Conservation (phyloP, 2,888 invertebrate genomes). For the Pseudolycoriella hygida region DNA sequence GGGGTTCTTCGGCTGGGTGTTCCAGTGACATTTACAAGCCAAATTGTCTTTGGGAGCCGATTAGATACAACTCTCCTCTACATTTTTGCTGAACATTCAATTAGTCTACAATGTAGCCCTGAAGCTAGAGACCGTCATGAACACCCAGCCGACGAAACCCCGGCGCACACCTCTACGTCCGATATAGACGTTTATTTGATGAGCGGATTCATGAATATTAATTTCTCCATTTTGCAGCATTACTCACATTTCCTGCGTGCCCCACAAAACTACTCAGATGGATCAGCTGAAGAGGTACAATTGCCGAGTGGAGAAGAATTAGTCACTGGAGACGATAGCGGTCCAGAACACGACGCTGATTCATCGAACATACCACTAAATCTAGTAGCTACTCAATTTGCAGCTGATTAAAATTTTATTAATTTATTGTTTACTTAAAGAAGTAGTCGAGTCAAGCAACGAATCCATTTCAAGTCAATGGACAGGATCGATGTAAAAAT, state of each 20-base stretch:
- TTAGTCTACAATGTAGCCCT: too few relatives aligned
- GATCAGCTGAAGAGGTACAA: constrained; percentile 1
- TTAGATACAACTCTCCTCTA: too few relatives aligned
- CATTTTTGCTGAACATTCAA: too few relatives aligned
- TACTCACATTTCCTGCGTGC: constrained; percentile 17
- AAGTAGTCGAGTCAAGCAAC: background rate
- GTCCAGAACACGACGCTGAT: constrained; percentile 14
- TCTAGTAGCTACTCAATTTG: constrained; percentile 16
- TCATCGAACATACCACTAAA: constrained; percentile 17
- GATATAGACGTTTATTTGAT: too few relatives aligned
- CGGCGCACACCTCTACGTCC: too few relatives aligned
- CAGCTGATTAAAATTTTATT: constrained; percentile 5
- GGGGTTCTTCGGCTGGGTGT: too few relatives aligned
- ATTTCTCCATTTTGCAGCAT: constrained; percentile 11
- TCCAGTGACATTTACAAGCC: too few relatives aligned
- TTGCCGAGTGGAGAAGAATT: constrained; percentile 7
- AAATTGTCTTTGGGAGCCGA: too few relatives aligned
- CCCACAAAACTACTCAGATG: constrained; percentile 13
- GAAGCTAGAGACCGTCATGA: too few relatives aligned
- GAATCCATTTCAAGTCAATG: too few relatives aligned
- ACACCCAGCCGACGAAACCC: too few relatives aligned
- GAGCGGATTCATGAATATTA: too few relatives aligned
- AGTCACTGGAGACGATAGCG: constrained; percentile 9
- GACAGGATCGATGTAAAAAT: background rate
- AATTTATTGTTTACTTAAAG: background rate